Base-by-base conservation (phyloP, 2,113 vertebrate species). In the Ictalurus punctatus region DNA sequence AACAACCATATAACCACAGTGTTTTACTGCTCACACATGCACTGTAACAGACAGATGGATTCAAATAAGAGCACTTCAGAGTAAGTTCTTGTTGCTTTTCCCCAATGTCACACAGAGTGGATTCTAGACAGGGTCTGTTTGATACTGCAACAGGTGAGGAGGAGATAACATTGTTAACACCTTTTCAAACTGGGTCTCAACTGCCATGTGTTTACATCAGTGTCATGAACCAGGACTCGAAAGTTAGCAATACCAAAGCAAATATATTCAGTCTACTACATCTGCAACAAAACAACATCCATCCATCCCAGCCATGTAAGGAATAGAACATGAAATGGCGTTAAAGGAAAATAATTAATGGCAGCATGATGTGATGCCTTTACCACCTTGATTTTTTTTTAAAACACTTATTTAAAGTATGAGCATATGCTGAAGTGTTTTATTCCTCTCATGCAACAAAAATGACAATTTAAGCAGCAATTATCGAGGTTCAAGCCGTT, bases 211-310 rank as follows among this genome's bases (percentile, higher is more conserved):
- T 37, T 83, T 44, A 92, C 14, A 91, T 92, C 93, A 93, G 82
- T 92, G 89, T 67, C 63, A 91, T 92, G 92, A 92, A 90, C 85
- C 90, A 91, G 76, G 91, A 87, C 84, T 52, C 83, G 71, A 81
- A 44, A 90, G 80, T 25, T 67, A 27, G 37, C 23, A 48, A 40
- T 65, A 63, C 12, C 59, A 67, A 67, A 84, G 2, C 48, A 44
- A 84, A 65, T n/a, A 48, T 25, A 79, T 52, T 79, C 44, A 14
- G 48, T 80, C 76, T 27, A 30, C 27, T 54, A n/a, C 13, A 80
- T n/a, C 13, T 80, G 17, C 6, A 44, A 25, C 3, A 61, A 83
- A 61, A 21, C 40, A 40, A 40, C 17, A 76, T 44, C 9, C 25
- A 76, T 44, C 73, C 73, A 40, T 37, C 37, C 9, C 37, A 44